Conservation (phyloP, 2,797 vertebrate species). For the Clarias fuscus region DNA sequence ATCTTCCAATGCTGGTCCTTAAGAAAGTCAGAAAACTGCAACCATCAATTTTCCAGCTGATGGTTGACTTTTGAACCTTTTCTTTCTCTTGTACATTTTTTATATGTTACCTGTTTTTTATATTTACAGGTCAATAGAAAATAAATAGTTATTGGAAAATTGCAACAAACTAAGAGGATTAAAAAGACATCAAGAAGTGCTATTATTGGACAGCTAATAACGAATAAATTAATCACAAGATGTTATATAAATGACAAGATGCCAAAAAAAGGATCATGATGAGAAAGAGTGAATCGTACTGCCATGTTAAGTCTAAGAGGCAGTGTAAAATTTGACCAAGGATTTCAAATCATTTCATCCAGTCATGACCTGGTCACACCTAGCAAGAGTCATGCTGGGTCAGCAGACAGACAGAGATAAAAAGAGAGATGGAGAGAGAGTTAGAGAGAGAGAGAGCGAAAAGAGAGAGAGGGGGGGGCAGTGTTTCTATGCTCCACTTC, state of each 20-base stretch:
- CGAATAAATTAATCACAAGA: background rate
- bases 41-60: too few relatives aligned
- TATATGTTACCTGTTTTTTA: too few relatives aligned
- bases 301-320: background rate
- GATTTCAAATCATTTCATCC: background rate
- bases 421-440: background rate
- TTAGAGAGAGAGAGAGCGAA: background rate
- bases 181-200: background rate
- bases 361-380: conserved; percentile 11
- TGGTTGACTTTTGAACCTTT: too few relatives aligned
- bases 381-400: conserved; percentile 17
- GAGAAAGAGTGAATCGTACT: background rate
- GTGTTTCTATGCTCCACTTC: conserved; percentile 5
- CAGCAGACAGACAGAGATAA: background rate
- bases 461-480: background rate
- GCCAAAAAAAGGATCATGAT: background rate
- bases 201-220: background rate
- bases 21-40: too few relatives aligned
- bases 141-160: background rate
- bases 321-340: background rate
- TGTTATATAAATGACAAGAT: background rate
- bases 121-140: too few relatives aligned
- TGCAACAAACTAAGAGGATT: background rate
- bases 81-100: background rate
- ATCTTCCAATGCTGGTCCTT: too few relatives aligned